phyloP scores from a whole-genome alignment of 2,113 vertebrate species.

The Pygoscelis adeliae region DNA sequence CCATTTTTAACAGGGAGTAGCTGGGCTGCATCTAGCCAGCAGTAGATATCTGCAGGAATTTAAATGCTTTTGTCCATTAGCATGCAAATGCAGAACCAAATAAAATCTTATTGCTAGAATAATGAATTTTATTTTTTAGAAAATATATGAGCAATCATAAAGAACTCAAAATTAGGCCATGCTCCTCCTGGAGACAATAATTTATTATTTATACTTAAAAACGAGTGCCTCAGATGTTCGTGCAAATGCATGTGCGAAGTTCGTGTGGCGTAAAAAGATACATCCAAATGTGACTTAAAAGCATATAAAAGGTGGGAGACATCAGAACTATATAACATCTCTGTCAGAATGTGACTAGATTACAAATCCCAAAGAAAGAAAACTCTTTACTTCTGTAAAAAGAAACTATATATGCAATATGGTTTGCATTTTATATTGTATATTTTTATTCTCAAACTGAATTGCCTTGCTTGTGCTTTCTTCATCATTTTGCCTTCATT shows the following conservation, averaged over 20 bases:
- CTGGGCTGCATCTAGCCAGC: neutral
- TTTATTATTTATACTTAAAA: neutral
- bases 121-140: neutral
- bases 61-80: neutral
- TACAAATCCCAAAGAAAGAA: neutral
- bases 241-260: neutral
- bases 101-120: neutral
- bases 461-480: neutral
- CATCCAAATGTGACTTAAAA: neutral
- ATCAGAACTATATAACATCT: neutral
- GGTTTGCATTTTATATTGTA: neutral
- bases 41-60: neutral
- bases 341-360: neutral
- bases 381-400: neutral
- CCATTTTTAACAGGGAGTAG: constrained; percentile 7
- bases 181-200: neutral
- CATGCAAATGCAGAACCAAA: neutral
- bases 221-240: neutral
- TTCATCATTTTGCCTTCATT: neutral
- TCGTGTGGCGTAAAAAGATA: neutral
- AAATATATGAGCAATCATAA: neutral
- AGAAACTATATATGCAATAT: neutral
- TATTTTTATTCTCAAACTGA: neutral
- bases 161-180: neutral
- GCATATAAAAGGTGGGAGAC: neutral